A percentile compares a stretch with the other conserved stretches of the same genome.
Conservation (phyloP, 2,888 invertebrate species). For the Alcis repandata region DNA sequence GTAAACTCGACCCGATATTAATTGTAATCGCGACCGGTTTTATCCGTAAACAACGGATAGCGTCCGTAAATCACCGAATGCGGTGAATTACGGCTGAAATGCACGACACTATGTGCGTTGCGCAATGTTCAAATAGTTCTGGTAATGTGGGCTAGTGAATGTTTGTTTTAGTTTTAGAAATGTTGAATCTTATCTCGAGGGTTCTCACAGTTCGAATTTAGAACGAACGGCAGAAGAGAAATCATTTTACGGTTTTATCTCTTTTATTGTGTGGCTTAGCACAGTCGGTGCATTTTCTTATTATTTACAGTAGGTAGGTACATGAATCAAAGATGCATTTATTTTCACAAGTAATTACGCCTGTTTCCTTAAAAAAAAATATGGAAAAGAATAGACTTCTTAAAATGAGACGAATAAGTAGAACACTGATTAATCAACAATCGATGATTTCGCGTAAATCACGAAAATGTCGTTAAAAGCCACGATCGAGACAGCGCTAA, state of each 20-base stretch:
- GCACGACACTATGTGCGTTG: constrained; percentile 38
- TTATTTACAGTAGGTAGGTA: too few species aligned
- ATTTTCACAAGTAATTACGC: too few species aligned
- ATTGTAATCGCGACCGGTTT: constrained; percentile 48
- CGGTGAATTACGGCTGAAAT: constrained; percentile 47
- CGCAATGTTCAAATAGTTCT: constrained; percentile 37
- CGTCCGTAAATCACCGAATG: constrained; percentile 47
- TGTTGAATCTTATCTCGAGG: background rate
- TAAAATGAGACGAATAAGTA: too few species aligned
- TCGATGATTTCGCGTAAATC: constrained; percentile 4
- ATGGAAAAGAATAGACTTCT: background rate
- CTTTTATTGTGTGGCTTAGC: background rate
- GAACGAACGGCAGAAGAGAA: background rate
- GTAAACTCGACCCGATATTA: constrained; percentile 50
- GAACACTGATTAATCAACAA: background rate
- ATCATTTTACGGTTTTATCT: background rate
- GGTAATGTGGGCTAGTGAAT: constrained; percentile 13
- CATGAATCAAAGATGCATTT: too few species aligned
- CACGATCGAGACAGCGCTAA: constrained; percentile 4
- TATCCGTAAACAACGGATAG: constrained; percentile 40
- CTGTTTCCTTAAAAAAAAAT: background rate
- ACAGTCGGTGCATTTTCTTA: too few species aligned
- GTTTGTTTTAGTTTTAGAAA: constrained; percentile 2
- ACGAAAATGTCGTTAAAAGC: background rate
- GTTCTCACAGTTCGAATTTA: background rate